Evolutionary conservation across 2,888 invertebrate species (phyloP), one percentile per base, ranked within the genome.

Genomic region (Nymphalis c-album): DNA sequence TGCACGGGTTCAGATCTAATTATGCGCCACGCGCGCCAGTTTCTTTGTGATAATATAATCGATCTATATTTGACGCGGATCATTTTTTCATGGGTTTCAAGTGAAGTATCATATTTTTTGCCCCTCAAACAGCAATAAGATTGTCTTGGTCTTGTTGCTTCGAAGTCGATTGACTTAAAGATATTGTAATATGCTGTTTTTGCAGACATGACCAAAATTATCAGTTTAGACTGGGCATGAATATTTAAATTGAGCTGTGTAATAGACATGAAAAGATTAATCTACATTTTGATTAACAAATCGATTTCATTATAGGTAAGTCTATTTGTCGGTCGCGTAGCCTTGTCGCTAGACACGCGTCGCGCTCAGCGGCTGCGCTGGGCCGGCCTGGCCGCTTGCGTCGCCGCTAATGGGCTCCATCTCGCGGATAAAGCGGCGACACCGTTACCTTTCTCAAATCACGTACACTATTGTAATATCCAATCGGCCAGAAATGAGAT

Each of bases 401-500:
- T 69, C 73, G 71, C 61, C 70, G 65, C 70, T 88, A 88, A 89
- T 88, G 81, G 86, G 85, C 87, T 86, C 88, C 88, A 86, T 85
- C 89, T 86, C 79, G 85, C 86, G 91, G 91, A 91, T 91, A 91
- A 91, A 90, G 91, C 90, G 81, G 82, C 84, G 85, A 88, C 86
- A 91, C 92, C 92, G 92, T 91, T 92, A 92, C 91, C 89, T 91
- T 89, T 90, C 91, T 90, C 91, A 89, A 89, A 91, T 91, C 92
- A 92, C 92, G 92, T 92, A 90, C 92, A 89, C 92, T 90, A 92
- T 92, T 92, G 92, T 91, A 90, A 91, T 91, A 91, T 90, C 90
- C 92, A 92, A 91, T 91, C 90, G 91, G 84, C 85, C 86, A 88
- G 91, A 91, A 92, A 92, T 92, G 92, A 92, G 92, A 91, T 92